A percentile compares a stretch with the other conserved stretches of the same genome.
Evolutionary conservation across 2,888 invertebrate genomes (phyloP).

Genomic region (Fragum sueziense): DNA sequence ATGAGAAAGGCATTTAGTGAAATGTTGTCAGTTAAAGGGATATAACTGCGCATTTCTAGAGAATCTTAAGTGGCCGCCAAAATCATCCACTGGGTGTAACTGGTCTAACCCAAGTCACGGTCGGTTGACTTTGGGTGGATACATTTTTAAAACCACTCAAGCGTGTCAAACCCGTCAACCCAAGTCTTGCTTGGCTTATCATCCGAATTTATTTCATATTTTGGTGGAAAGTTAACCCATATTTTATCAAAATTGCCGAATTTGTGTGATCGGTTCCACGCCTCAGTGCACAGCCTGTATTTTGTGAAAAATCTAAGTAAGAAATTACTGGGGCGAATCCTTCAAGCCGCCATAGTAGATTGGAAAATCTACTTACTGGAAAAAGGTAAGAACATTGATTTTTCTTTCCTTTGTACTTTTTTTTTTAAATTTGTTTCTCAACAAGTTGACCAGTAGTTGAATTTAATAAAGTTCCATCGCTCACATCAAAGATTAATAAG

Average conservation of each 20-base stretch:
- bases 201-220: not conserved
- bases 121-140: conserved; percentile 7
- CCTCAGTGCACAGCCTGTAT: not conserved
- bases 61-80: not conserved
- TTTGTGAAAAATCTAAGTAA: not conserved
- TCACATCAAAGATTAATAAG: no score
- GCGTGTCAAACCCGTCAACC: not conserved
- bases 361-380: not conserved
- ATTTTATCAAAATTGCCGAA: not conserved
- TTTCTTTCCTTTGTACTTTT: no score
- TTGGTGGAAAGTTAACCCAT: not conserved
- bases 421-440: no score
- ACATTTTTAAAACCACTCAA: not conserved
- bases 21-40: not conserved
- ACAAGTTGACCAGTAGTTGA: no score
- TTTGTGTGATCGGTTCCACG: not conserved
- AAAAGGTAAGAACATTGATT: not conserved
- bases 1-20: not conserved
- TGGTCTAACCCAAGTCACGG: not conserved
- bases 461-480: no score
- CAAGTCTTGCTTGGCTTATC: conserved; percentile 2
- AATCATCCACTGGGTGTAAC: conserved; percentile 1
- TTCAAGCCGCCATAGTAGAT: not conserved
- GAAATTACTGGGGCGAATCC: not conserved
- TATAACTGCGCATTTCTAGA: not conserved